Evolutionary conservation across 2,888 invertebrate genomes (phyloP).

Genomic region (Leptinotarsa rubiginosa): DNA sequence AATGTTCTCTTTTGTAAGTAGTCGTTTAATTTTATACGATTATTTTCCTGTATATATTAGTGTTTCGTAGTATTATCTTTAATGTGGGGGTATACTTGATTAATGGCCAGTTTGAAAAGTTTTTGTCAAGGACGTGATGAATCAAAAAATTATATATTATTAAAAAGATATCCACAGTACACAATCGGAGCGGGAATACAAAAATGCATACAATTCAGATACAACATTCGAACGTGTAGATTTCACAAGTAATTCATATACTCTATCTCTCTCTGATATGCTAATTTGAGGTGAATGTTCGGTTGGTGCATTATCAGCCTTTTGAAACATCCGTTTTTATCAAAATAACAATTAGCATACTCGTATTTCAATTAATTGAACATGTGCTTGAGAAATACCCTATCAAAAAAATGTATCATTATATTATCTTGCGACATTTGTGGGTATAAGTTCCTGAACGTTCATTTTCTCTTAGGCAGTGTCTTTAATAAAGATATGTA

Average conservation of each 20-base stretch:
- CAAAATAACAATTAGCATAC: not conserved
- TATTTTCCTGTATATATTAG: too few relatives aligned
- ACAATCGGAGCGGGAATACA: too few relatives aligned
- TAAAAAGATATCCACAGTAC: too few relatives aligned
- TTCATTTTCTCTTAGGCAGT: conserved; percentile 17
- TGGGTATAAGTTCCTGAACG: not conserved
- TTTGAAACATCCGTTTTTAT: conserved; percentile 7
- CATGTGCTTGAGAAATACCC: conserved; percentile 14
- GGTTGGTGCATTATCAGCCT: not conserved
- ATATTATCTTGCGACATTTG: conserved; percentile 14
- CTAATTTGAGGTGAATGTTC: conserved; percentile 2
- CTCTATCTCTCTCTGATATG: not conserved
- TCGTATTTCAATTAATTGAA: not conserved
- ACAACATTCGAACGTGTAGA: not conserved
- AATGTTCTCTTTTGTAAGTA: too few relatives aligned
- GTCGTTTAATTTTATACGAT: too few relatives aligned
- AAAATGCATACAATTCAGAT: not conserved
- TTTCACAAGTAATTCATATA: not conserved
- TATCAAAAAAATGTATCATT: conserved; percentile 4
- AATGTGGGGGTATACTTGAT: too few relatives aligned
- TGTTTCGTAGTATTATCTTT: too few relatives aligned
- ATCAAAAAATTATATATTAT: too few relatives aligned
- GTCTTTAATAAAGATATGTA: conserved; percentile 15
- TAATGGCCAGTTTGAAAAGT: too few relatives aligned
- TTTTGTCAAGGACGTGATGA: too few relatives aligned